Base-by-base conservation (phyloP, 2,888 invertebrate species). In the Eristalinus sepulchralis region DNA sequence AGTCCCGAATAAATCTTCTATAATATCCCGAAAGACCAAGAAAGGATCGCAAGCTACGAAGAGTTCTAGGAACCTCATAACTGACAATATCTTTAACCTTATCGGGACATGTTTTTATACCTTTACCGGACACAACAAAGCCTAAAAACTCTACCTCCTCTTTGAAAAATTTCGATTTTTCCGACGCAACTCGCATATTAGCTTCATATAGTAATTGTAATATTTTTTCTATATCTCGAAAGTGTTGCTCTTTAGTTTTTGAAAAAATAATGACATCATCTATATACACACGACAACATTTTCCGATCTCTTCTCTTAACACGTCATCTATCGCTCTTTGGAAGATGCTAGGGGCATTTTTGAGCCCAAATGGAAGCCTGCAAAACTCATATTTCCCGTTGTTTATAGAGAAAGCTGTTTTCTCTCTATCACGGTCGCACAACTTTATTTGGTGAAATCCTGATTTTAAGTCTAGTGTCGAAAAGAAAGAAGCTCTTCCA, bases 281-380 rank as follows among this genome's bases (percentile, higher is more conserved):
- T 39, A 57, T 9, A 20, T 55, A 55, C 10, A 68, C 53, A 55
- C 33, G 33, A 33, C 55, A 55, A 13, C 68, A 20, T 67, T 59
- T 76, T 2, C 80, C 80, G 9, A 85, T 80, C 31, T 85, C 64
- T 4, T 73, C 73, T 22, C 83, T 60, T 13, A 80, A 27, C 13
- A 80, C 66, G 47, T 75, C 83, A 20, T 83, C 70, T 27, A 79
- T 83, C 1, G 73, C 73, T 9, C 64, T 22, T 34, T 75, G 75
- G 70, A 93, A 92, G 0, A 92, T 91, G 0, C 90, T 90, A 0
- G 93, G 92, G 0, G 92, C 92, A 78, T 92, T 92, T 89, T 90
- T 91, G 9, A 93, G 89, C 1, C 91, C 92, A 85, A 92, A 91
- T 0, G 91, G 91, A 90, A 92, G 90, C 22, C 91, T 72, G 8